These are phyloP conservation scores for Metellina segmentata DNA, from an alignment of 2,888 invertebrate genomes.

Conservation along the genomic window DNA sequence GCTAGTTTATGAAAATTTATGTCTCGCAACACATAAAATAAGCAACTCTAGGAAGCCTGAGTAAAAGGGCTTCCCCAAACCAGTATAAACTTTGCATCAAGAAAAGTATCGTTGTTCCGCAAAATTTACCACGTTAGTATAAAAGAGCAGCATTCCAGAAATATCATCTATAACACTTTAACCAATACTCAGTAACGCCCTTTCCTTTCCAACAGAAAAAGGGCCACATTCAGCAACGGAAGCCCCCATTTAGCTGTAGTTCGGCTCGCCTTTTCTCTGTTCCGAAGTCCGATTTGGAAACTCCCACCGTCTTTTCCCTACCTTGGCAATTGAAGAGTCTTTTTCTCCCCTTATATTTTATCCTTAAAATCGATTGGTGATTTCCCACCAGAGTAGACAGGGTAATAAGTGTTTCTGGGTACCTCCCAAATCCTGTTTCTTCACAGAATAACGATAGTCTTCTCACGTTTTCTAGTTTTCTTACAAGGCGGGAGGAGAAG, in stretches of 20 bases:
- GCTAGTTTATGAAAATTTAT: no score
- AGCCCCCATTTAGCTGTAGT: not conserved
- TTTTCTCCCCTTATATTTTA: not conserved
- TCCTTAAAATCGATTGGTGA: constrained; percentile 10
- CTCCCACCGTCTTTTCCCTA: not conserved
- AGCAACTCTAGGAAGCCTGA: no score
- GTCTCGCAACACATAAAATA: no score
- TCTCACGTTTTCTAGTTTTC: not conserved
- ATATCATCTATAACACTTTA: not conserved
- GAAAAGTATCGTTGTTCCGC: not conserved
- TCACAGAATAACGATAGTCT: not conserved
- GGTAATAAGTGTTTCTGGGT: constrained; percentile 32
- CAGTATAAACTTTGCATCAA: not conserved
- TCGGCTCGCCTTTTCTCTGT: constrained; percentile 37
- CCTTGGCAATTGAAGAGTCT: not conserved
- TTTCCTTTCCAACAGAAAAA: not conserved
- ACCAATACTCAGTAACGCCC: not conserved
- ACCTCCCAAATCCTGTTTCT: constrained; percentile 32
- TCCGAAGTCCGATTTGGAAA: not conserved
- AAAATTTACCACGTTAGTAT: not conserved
- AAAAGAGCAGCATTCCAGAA: not conserved
- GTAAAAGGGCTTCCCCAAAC: no score
- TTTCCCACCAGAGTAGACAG: constrained; percentile 28
- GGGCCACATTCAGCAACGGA: not conserved
- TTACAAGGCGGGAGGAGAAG: not conserved